These are phyloP conservation scores for Etia nguti DNA, from an alignment of 2,113 vertebrate species.

Conservation along the genomic window DNA sequence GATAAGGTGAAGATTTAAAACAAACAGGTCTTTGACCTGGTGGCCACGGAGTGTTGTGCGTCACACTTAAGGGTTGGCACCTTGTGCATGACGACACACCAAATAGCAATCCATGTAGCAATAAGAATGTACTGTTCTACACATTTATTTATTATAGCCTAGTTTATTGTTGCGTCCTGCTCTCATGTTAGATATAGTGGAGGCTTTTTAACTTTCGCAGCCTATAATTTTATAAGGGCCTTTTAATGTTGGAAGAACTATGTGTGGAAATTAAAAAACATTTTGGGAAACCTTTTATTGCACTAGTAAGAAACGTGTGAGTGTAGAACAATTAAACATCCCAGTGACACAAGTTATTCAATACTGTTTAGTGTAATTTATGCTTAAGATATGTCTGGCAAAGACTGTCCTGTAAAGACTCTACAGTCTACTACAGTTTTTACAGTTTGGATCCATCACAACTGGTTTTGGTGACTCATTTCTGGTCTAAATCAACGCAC, in stretches of 20 bases:
- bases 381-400: neutral
- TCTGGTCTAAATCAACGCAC: neutral
- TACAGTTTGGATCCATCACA: neutral
- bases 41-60: slow-evolving; percentile 47
- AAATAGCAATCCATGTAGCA: neutral
- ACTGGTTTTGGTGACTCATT: neutral
- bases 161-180: neutral
- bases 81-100: neutral
- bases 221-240: neutral
- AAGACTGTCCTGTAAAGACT: neutral
- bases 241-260: neutral
- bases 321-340: neutral
- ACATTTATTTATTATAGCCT: neutral
- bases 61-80: slow-evolving; percentile 27
- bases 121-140: neutral
- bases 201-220: neutral
- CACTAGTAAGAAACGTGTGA: neutral
- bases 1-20: slow-evolving; percentile 58
- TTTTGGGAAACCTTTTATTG: neutral
- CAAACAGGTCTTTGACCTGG: slow-evolving; percentile 74
- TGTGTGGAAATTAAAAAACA: neutral
- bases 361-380: neutral
- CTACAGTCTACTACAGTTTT: neutral
- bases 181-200: neutral
- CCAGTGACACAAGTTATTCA: neutral